These are phyloP conservation scores for Antheraea yamamai DNA, from an alignment of 2,888 invertebrate genomes.

Conservation along the genomic window DNA sequence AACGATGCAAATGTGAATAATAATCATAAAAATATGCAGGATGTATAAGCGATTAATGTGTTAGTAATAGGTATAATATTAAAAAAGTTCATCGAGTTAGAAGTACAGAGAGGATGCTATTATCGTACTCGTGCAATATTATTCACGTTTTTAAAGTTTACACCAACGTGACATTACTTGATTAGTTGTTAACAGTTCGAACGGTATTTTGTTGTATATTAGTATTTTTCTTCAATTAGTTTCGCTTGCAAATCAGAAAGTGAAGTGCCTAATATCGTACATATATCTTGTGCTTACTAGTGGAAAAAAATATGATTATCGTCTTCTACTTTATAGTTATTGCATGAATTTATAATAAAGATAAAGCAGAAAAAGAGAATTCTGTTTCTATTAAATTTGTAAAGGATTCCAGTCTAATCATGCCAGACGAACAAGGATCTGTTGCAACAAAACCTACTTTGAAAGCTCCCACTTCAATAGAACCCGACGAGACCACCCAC, in stretches of 20 bases:
- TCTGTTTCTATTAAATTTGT: too few species aligned
- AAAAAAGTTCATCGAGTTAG: conserved; percentile 19
- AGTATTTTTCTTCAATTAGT: not conserved
- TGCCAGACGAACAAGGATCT: too few species aligned
- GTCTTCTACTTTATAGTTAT: too few species aligned
- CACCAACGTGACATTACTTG: conserved; percentile 45
- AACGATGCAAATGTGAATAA: conserved; percentile 2
- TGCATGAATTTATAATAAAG: too few species aligned
- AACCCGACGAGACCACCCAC: too few species aligned
- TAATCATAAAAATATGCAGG: conserved; percentile 14
- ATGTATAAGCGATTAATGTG: conserved; percentile 12
- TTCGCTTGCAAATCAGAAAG: not conserved
- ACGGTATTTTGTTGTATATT: conserved; percentile 5
- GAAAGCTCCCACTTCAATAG: too few species aligned
- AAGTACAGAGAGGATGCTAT: conserved; percentile 48
- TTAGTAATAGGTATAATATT: conserved; percentile 7
- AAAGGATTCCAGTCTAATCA: too few species aligned
- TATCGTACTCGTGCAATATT: conserved; percentile 40
- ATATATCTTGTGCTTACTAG: not conserved
- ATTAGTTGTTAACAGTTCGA: conserved; percentile 14
- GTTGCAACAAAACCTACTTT: too few species aligned
- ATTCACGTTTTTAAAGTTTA: conserved; percentile 42
- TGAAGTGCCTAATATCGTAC: not conserved
- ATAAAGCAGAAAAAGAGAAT: too few species aligned
- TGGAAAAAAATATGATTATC: not conserved